phyloP scores from a whole-genome alignment of 2,113 vertebrate species.

The Hippocampus guttulatus region DNA sequence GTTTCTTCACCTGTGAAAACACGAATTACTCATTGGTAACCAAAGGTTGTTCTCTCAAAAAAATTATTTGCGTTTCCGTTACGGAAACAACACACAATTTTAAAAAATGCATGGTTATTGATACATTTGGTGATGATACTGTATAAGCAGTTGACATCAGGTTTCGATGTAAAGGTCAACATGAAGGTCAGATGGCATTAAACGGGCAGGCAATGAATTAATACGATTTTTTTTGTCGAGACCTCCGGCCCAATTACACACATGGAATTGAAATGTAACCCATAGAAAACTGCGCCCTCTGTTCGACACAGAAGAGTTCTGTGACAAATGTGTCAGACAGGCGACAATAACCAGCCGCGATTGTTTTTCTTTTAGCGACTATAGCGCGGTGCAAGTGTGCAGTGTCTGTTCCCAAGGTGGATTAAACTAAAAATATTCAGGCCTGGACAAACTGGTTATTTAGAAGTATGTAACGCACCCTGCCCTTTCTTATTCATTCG shows the following conservation, averaged over 20 bases:
- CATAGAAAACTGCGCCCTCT: too few relatives aligned
- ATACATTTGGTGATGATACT: background rate
- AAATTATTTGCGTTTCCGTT: background rate
- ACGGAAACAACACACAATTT: background rate
- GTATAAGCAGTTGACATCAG: background rate
- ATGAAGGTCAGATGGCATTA: too few relatives aligned
- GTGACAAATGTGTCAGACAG: too few relatives aligned
- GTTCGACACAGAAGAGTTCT: too few relatives aligned
- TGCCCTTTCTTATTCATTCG: constrained; percentile 19
- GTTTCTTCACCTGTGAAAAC: constrained; percentile 47
- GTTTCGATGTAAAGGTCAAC: background rate
- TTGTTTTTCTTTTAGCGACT: background rate
- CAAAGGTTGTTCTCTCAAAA: background rate
- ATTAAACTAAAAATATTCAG: constrained; percentile 28
- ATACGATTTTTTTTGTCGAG: too few relatives aligned
- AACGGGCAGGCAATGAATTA: too few relatives aligned
- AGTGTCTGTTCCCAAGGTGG: constrained; percentile 47
- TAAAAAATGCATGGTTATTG: background rate
- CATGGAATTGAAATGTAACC: too few relatives aligned
- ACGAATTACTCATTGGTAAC: constrained; percentile 10
- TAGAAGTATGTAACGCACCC: constrained; percentile 38
- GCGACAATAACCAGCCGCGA: background rate
- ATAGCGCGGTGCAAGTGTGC: background rate
- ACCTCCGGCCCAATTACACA: too few relatives aligned
- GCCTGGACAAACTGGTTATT: constrained; percentile 62